These are phyloP conservation scores for Drosophila aldrichi DNA, from an alignment of 2,888 invertebrate genomes.

Conservation along the genomic window DNA sequence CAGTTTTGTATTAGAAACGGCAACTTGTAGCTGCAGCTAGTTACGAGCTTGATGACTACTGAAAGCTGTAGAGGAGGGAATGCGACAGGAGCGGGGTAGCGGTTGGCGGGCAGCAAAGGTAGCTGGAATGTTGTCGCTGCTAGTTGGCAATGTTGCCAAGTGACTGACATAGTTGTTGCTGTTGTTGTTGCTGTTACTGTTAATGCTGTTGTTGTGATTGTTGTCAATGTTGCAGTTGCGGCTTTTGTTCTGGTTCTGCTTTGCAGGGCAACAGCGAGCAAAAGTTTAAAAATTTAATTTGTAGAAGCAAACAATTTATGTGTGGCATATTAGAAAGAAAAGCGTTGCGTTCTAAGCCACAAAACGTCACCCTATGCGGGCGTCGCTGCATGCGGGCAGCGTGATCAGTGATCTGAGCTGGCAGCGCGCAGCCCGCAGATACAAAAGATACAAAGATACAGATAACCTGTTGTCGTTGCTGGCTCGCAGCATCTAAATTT, in stretches of 20 bases:
- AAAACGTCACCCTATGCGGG: conserved; percentile 56
- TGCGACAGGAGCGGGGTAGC: conserved; percentile 4
- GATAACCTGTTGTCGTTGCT: conserved; percentile 64
- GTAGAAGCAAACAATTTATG: conserved; percentile 65
- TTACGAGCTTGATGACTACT: conserved; percentile 62
- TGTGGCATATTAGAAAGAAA: conserved; percentile 67
- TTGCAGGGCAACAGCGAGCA: conserved; percentile 51
- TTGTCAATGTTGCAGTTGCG: conserved; percentile 35
- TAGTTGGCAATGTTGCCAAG: conserved; percentile 77
- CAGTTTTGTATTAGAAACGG: conserved; percentile 79
- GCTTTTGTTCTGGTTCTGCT: conserved; percentile 35
- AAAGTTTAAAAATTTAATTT: conserved; percentile 74
- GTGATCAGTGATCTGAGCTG: conserved; percentile 2
- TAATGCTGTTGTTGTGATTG: conserved; percentile 53
- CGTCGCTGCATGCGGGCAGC: conserved; percentile 66
- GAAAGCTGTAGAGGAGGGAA: conserved; percentile 6
- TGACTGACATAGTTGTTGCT: conserved; percentile 76
- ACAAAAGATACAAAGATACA: conserved; percentile 49
- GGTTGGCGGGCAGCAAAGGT: conserved; percentile 42
- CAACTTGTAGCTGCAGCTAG: conserved; percentile 76
- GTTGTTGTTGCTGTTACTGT: conserved; percentile 33
- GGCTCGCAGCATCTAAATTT: conserved; percentile 35
- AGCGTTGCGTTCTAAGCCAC: conserved; percentile 38
- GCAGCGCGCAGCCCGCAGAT: conserved; percentile 31
- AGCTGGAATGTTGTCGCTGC: conserved; percentile 79